Evolutionary conservation across 2,888 invertebrate species (phyloP), one percentile per base, ranked within the genome.

Genomic region (Seira musarum): DNA sequence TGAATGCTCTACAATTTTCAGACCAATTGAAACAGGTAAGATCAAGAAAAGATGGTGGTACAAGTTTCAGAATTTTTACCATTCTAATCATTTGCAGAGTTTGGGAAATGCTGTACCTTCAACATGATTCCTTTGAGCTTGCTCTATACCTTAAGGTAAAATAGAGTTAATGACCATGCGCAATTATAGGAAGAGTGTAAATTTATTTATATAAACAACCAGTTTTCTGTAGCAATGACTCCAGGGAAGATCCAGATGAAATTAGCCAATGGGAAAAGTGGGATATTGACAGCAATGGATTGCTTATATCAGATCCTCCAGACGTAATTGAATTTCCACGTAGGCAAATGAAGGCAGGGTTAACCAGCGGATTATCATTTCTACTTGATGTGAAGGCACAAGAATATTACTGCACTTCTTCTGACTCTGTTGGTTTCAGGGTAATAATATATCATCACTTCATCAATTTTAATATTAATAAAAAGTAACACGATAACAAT

Each of bases 21-120:
- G 93, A 88, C 93, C 94, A 0, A 92, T 93, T 70, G 89, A 95
- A 80, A 95, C 95, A 0, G 71, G 77, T 77, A 46, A 22, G 40
- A 30, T n/a, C n/a, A n/a, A n/a, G n/a, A n/a, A n/a, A n/a, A n/a
- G n/a, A n/a, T n/a, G n/a, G n/a, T n/a, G n/a, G n/a, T 19, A 71
- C 8, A 6, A 19, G 13, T 40, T 5, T 40, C 13, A 40, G 5
- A 8, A 40, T 40, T 60, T 70, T 35, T 2, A 13, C 22, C 17
- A 30, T 19, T 24, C 24, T 69, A 53, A 57, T n/a, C n/a, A n/a
- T n/a, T n/a, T n/a, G n/a, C n/a, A n/a, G 95, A 96, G 86, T 95
- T 95, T 88, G 95, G 95, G n/a, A 78, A 78, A 46, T 96, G 95
- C 88, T 96, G 95, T 88, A 93, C 94, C 0, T 96, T 96, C 88